Evolutionary conservation across 2,888 invertebrate species (phyloP).

Genomic region (Agrochola macilenta): DNA sequence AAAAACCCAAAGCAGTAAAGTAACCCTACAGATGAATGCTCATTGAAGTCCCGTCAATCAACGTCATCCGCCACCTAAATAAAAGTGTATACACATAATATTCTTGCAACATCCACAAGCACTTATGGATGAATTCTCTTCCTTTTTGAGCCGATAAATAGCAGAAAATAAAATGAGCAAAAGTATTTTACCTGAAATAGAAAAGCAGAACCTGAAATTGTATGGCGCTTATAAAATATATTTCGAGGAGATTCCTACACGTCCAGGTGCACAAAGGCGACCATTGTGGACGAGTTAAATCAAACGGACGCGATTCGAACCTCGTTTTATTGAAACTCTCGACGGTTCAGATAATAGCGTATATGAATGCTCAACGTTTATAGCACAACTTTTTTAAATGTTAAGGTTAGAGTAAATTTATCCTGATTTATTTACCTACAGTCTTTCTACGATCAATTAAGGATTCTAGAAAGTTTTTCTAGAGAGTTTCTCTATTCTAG

Average conservation of each 20-base stretch:
- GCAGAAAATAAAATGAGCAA: neutral
- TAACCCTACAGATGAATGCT: slow-evolving; percentile 11
- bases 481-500: no score
- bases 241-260: slow-evolving; percentile 47
- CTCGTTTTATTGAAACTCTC: neutral
- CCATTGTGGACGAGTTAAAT: neutral
- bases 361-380: no score
- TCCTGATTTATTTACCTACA: neutral
- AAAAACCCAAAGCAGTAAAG: neutral
- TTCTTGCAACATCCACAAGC: no score
- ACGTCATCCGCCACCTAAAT: neutral
- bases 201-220: neutral
- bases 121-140: no score
- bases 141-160: neutral
- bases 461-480: no score
- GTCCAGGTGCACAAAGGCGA: neutral
- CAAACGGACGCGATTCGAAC: neutral
- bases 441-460: neutral
- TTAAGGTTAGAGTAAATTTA: neutral
- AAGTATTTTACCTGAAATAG: neutral
- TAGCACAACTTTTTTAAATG: no score
- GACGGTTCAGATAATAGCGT: no score
- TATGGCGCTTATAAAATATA: slow-evolving; percentile 1
- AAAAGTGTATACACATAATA: no score
- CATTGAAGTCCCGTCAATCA: slow-evolving; percentile 12